These are phyloP conservation scores for Caradrina kadenii DNA, from an alignment of 2,888 invertebrate genomes.

Conservation along the genomic window DNA sequence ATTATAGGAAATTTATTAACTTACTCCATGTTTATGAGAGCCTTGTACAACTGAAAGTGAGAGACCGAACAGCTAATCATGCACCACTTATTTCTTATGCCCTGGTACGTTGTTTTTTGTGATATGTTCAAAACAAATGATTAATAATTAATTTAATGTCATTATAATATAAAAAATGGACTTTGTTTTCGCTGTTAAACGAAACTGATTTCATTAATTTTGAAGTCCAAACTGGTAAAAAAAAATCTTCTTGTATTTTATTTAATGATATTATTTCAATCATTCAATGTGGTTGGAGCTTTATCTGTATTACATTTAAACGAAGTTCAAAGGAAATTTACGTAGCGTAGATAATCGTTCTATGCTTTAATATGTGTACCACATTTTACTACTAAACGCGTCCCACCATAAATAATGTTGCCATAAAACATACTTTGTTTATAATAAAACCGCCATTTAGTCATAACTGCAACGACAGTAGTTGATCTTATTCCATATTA, in stretches of 20 bases:
- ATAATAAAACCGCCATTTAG: conserved; percentile 37
- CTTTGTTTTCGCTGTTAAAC: no score
- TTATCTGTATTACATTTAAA: not conserved
- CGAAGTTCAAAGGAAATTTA: not conserved
- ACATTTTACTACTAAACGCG: conserved; percentile 20
- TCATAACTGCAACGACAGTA: conserved; percentile 11
- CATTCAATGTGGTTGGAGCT: not conserved
- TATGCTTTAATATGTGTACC: not conserved
- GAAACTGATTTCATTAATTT: no score
- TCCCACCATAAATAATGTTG: not conserved
- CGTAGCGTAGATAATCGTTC: not conserved
- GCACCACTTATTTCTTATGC: conserved; percentile 5
- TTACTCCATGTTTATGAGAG: conserved; percentile 27
- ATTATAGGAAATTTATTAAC: not conserved
- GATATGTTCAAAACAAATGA: no score
- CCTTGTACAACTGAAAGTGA: conserved; percentile 25
- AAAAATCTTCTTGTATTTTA: not conserved
- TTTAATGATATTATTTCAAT: conserved; percentile 15
- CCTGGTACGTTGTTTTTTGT: conserved; percentile 15
- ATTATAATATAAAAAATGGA: no score
- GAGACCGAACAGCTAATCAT: conserved; percentile 16
- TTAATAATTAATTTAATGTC: no score
- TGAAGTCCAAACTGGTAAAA: no score
- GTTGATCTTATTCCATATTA: conserved; percentile 4
- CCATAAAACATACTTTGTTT: conserved; percentile 29